Conservation (phyloP, 2,888 invertebrate genomes). For the Dorcus parallelipipedus region DNA sequence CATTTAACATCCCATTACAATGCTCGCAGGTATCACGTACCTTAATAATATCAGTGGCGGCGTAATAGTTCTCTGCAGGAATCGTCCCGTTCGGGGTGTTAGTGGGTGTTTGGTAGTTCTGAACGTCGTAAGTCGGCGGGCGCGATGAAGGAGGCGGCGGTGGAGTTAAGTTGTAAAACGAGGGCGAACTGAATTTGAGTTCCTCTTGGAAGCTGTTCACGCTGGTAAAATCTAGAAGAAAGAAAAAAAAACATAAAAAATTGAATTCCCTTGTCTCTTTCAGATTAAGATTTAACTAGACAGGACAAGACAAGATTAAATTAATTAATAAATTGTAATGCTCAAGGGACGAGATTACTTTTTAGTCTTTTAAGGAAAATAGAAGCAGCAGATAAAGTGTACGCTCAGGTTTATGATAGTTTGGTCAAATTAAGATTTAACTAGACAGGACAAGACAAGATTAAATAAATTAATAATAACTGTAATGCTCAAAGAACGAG, state of each 20-base stretch:
- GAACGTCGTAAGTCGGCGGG: conserved; percentile 50
- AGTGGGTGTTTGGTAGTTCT: conserved; percentile 45
- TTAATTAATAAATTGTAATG: no score
- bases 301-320: no score
- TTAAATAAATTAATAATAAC: no score
- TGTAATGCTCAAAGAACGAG: no score
- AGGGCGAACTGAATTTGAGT: conserved; percentile 53
- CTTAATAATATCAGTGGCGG: conserved; percentile 76
- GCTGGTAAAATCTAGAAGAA: conserved; percentile 54
- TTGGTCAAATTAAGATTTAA: no score
- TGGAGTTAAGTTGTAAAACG: conserved; percentile 53
- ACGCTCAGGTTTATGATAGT: not conserved
- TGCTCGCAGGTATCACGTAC: conserved; percentile 40
- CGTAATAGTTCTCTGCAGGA: conserved; percentile 65
- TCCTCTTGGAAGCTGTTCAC: conserved; percentile 57
- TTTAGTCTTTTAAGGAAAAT: no score
- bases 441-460: no score
- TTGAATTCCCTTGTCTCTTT: no score
- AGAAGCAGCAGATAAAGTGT: not conserved
- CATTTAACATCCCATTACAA: not conserved
- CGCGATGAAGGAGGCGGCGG: conserved; percentile 51
- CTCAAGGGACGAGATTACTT: no score
- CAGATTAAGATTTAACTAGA: no score
- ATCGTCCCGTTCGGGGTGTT: conserved; percentile 39
- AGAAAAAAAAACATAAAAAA: conserved; percentile 1